Conservation (phyloP, 1,140 invertebrate genomes). For the Tribolium madens region DNA sequence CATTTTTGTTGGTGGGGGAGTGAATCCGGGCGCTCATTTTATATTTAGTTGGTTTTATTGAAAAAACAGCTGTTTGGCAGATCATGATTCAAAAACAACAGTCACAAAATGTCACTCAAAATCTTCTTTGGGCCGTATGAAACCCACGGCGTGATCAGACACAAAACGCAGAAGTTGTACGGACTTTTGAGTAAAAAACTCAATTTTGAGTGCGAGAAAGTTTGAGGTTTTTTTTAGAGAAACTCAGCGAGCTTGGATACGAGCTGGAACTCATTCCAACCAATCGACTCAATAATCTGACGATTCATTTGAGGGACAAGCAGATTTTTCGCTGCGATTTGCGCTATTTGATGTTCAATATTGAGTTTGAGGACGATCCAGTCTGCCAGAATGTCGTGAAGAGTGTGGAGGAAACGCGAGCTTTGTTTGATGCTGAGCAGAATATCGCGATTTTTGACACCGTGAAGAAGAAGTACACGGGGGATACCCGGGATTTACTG, state of each 20-base stretch:
- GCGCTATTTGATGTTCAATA: conserved; percentile 55
- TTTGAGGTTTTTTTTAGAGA: neutral
- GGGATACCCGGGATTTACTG: neutral
- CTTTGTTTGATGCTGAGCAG: neutral
- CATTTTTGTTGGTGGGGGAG: conserved; percentile 41
- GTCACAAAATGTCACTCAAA: conserved; percentile 39
- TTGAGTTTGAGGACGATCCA: conserved; percentile 51
- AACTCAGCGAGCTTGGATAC: conserved; percentile 10
- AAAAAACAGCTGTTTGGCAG: conserved; percentile 51
- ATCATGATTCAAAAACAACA: neutral
- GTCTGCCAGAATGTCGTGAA: conserved; percentile 46
- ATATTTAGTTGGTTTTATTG: conserved; percentile 54
- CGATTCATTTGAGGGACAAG: conserved; percentile 53
- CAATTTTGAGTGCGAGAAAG: neutral
- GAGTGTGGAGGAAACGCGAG: conserved; percentile 46
- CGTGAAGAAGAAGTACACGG: neutral
- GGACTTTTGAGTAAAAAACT: conserved; percentile 46
- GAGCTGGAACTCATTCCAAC: conserved; percentile 48
- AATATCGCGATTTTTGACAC: neutral
- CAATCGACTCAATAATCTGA: conserved; percentile 50
- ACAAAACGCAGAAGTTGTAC: conserved; percentile 52
- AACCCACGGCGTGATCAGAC: conserved; percentile 51
- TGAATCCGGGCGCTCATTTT: conserved; percentile 48
- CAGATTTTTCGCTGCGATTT: conserved; percentile 56
- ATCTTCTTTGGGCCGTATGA: conserved; percentile 55